Evolutionary conservation across 2,113 vertebrate species (phyloP).

Genomic region (Chamaetylas fuelleborni): DNA sequence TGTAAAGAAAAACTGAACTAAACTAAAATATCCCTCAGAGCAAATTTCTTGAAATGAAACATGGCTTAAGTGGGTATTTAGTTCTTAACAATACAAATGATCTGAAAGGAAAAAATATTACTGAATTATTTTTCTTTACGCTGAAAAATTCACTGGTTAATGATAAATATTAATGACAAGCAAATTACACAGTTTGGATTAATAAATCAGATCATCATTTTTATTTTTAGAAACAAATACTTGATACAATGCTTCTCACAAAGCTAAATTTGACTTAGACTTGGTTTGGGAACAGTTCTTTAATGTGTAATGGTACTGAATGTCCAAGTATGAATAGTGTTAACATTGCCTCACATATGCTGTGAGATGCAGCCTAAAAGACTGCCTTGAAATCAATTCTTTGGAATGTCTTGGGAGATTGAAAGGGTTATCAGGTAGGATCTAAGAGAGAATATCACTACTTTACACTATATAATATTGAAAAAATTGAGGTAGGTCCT

Average conservation of each 20-base stretch:
- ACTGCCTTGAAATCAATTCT: background rate
- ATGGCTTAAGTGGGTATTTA: constrained; percentile 28
- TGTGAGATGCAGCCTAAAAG: background rate
- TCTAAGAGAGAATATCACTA: background rate
- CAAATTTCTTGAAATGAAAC: constrained; percentile 41
- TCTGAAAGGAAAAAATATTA: background rate
- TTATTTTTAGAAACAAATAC: background rate
- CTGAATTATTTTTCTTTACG: background rate
- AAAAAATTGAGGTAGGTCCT: background rate
- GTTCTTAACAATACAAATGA: background rate
- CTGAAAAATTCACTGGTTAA: background rate
- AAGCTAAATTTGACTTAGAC: background rate
- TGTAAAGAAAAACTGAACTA: constrained; percentile 10
- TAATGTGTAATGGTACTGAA: background rate
- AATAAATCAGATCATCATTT: background rate
- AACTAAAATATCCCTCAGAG: constrained; percentile 41
- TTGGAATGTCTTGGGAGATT: background rate
- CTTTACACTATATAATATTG: background rate
- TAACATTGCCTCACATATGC: background rate
- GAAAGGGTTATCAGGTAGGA: background rate
- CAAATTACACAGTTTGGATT: background rate
- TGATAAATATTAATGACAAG: background rate
- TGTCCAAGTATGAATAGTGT: background rate
- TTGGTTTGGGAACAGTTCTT: background rate
- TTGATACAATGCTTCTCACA: background rate